Conservation (phyloP, 2,113 vertebrate genomes). For the Engystomops pustulosus region DNA sequence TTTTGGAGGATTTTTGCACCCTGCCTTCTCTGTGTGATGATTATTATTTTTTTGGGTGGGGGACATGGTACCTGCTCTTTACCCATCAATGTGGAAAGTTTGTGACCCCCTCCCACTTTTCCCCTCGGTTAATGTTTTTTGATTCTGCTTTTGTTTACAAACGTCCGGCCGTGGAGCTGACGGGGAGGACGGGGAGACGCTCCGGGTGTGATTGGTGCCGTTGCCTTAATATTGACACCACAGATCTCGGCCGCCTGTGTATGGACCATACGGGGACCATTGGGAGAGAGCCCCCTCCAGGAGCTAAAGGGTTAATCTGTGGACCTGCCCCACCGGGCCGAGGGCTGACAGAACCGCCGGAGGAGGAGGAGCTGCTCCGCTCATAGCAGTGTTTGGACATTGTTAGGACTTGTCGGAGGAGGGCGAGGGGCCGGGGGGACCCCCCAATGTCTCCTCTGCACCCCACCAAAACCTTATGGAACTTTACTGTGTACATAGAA, state of each 20-base stretch:
- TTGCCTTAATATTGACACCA: conserved; percentile 56
- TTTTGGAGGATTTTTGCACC: conserved; percentile 25
- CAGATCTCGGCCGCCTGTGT: background rate
- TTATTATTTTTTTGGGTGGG: conserved; percentile 5
- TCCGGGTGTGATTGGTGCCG: conserved; percentile 29
- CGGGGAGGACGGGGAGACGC: background rate
- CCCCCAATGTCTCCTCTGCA: background rate
- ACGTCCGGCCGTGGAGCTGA: background rate
- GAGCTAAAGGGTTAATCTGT: background rate
- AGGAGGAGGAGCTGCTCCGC: background rate
- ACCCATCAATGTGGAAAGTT: conserved; percentile 1
- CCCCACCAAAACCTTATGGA: background rate
- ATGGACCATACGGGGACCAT: conserved; percentile 3
- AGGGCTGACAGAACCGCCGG: background rate
- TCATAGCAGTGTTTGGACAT: conserved; percentile 27
- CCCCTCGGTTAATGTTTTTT: conserved; percentile 36
- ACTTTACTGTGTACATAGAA: conserved; percentile 43
- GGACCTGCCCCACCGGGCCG: background rate
- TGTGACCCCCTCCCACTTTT: background rate
- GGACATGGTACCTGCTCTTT: conserved; percentile 47
- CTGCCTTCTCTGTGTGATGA: conserved; percentile 3
- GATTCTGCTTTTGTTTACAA: conserved; percentile 58
- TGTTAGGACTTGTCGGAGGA: background rate
- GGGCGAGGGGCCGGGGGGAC: background rate
- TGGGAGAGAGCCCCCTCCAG: background rate